Conservation (phyloP, 1,140 invertebrate species). For the Drosophila punjabiensis region DNA sequence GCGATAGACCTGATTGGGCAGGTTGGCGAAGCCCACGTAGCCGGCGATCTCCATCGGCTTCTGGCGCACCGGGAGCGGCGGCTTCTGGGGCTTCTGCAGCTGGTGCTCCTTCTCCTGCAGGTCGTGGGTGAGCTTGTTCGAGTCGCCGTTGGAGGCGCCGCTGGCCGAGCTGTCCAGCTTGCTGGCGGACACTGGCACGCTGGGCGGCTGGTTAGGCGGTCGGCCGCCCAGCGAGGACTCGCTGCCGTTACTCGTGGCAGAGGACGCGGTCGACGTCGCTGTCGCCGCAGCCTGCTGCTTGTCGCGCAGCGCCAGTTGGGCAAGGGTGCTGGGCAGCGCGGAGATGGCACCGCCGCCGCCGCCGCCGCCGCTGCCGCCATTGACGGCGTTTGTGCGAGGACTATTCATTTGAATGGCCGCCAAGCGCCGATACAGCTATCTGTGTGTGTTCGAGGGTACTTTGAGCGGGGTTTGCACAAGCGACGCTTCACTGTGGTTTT, state of each 20-base stretch:
- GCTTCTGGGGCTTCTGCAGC: constrained; percentile 76
- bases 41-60: constrained; percentile 95
- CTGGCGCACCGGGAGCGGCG: constrained; percentile 86
- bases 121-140: constrained; percentile 81
- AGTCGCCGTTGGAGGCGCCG: constrained; percentile 72
- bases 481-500: constrained; percentile 18
- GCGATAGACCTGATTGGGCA: constrained; percentile 99
- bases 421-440: constrained; percentile 27
- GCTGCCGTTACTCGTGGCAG: constrained; percentile 59
- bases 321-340: constrained; percentile 81
- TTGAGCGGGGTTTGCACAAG: constrained; percentile 9
- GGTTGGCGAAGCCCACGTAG: constrained; percentile 97
- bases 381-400: constrained; percentile 77
- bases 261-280: constrained; percentile 54
- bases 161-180: constrained; percentile 47
- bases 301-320: constrained; percentile 78
- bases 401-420: constrained; percentile 77
- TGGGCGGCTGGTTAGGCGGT: constrained; percentile 75
- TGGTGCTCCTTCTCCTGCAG: constrained; percentile 79
- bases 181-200: constrained; percentile 63
- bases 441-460: constrained; percentile 1
- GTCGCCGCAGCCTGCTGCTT: constrained; percentile 75
- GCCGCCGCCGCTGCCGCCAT: constrained; percentile 62
- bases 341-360: constrained; percentile 72
- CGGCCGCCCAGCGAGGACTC: constrained; percentile 62